phyloP scores from a whole-genome alignment of 2,797 vertebrate genomes.

The Denticeps clupeoides region DNA sequence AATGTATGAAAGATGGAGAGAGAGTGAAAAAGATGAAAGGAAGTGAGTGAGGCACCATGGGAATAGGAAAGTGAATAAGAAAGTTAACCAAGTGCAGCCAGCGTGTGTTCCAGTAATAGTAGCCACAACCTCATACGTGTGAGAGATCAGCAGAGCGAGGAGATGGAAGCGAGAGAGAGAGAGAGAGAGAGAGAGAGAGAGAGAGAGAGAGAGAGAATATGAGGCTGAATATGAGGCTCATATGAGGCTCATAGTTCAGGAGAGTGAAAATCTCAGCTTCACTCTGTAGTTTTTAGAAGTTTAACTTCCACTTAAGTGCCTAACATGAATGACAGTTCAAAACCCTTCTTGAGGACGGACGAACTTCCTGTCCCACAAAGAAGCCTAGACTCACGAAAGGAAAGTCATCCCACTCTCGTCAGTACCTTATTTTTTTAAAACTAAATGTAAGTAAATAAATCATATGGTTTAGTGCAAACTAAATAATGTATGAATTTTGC shows the following conservation, averaged over 20 bases:
- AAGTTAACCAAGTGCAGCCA: no score
- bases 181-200: constrained; percentile 18
- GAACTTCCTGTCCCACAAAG: no score
- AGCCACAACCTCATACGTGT: not conserved
- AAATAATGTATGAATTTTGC: no score
- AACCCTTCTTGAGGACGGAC: no score
- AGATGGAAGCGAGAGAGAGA: constrained; percentile 26
- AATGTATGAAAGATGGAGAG: constrained; percentile 19
- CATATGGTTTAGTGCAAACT: no score
- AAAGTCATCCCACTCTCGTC: no score
- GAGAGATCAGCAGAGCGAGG: not conserved
- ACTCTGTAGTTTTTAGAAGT: no score
- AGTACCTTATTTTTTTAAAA: no score
- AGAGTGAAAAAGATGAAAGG: not conserved
- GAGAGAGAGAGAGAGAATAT: constrained; percentile 13
- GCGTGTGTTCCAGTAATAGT: not conserved
- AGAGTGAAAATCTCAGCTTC: constrained; percentile 21
- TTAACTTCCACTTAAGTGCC: no score
- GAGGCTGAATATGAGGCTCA: not conserved
- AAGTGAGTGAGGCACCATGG: constrained; percentile 5
- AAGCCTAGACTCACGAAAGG: no score
- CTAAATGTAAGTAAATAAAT: no score
- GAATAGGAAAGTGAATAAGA: not conserved
- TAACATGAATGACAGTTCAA: no score
- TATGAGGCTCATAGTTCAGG: constrained; percentile 26